Evolutionary conservation across 2,113 vertebrate genomes (phyloP).

Genomic region (Microtus montanus): DNA sequence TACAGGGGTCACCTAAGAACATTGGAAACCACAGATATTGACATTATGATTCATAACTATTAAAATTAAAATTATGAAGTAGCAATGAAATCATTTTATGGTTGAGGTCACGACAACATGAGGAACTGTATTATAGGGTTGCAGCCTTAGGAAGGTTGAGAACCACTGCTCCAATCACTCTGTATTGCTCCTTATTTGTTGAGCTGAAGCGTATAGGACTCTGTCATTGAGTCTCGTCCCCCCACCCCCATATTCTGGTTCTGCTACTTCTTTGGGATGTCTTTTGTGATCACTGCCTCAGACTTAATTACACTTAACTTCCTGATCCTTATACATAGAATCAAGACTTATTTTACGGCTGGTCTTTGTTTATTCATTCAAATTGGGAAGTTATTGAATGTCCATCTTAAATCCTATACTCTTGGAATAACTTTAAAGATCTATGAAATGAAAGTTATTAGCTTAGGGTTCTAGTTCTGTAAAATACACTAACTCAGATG

Average conservation of each 20-base stretch:
- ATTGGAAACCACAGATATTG: neutral
- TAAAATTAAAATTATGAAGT: neutral
- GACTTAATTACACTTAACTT: neutral
- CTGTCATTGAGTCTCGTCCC: neutral
- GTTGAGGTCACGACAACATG: neutral
- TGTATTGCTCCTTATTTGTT: neutral
- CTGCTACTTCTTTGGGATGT: neutral
- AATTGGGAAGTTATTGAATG: neutral
- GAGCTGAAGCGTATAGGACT: neutral
- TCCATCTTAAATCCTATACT: neutral
- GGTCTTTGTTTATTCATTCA: neutral
- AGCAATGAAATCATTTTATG: neutral
- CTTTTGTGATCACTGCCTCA: neutral
- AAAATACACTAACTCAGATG: neutral
- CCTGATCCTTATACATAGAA: neutral
- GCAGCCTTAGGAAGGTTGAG: neutral
- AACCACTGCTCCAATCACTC: neutral
- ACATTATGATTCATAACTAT: neutral
- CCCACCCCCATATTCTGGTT: neutral
- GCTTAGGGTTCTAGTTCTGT: neutral
- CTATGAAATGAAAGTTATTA: neutral
- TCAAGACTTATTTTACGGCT: neutral
- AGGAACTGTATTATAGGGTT: neutral
- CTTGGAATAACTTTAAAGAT: slow-evolving; percentile 2
- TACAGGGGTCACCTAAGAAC: neutral